Base-by-base conservation (phyloP, 1,140 invertebrate genomes). In the Anastatus disparis region DNA sequence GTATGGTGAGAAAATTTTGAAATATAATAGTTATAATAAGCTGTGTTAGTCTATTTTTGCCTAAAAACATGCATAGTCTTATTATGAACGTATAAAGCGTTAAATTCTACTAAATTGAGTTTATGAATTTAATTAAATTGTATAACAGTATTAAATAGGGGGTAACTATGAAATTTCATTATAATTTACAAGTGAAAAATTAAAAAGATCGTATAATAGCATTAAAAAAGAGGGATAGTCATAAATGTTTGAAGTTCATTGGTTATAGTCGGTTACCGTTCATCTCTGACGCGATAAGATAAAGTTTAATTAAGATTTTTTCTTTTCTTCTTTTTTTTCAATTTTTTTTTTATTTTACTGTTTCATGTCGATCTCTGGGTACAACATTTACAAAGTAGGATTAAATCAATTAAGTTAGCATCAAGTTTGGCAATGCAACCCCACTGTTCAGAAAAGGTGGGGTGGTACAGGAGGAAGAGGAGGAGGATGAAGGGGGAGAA, bases 381-480 rank as follows among this genome's bases (percentile, higher is more conserved):
- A 35, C 13, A 22, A 44, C 50, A 38, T 64, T 64, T 13, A 13
- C 46, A 64, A 64, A 63, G 20, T 64, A 24, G 48, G 31, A 64
- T 50, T 64, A 35, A 13, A 62, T 48, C 42, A 62, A 62, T 62
- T 24, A 50, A 48, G 59, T 50, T 50, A 35, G 17, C 17, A 35
- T 35, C 22, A 48, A 61, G 40, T 46, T 61, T 12, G 58, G 38
- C 40, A 46, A 46, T 61, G 31, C 55, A 61, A 44, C 1, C 29
- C n/a, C 46, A n/a, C n/a, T n/a, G n/a, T n/a, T n/a, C n/a, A n/a
- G n/a, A n/a, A n/a, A n/a, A n/a, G n/a, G n/a, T n/a, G n/a, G n/a
- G n/a, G n/a, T n/a, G n/a, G n/a, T n/a, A n/a, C n/a, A n/a, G n/a
- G n/a, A n/a, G n/a, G n/a, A n/a, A n/a, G n/a, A n/a, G n/a, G n/a